Percentiles rank a stretch among this genome's conserved stretches.
These are phyloP conservation scores for Drosophila nr. fundita DNA, from an alignment of 2,888 invertebrate species.

Conservation along the genomic window DNA sequence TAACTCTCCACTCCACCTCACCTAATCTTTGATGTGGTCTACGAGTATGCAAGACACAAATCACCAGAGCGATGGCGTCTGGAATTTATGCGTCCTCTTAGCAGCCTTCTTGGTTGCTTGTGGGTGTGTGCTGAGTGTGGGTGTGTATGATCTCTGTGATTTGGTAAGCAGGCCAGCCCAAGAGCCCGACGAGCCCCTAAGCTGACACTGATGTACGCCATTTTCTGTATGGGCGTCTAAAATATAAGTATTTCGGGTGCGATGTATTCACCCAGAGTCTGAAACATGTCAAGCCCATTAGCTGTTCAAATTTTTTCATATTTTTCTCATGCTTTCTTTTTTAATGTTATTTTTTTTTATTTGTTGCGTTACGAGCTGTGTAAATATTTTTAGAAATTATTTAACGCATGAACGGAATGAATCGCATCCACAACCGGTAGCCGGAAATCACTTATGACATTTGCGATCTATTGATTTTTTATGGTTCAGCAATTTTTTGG, in stretches of 20 bases:
- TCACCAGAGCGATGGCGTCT: slow-evolving; percentile 66
- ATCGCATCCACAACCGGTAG: slow-evolving; percentile 65
- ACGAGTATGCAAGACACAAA: slow-evolving; percentile 67
- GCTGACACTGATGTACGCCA: slow-evolving; percentile 78
- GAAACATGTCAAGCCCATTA: slow-evolving; percentile 60
- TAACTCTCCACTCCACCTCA: background rate
- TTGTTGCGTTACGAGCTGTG: slow-evolving; percentile 54
- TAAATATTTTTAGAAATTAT: slow-evolving; percentile 79
- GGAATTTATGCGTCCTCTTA: slow-evolving; percentile 76
- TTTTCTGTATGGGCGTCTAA: slow-evolving; percentile 44
- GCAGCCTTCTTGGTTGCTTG: slow-evolving; percentile 25
- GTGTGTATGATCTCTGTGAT: slow-evolving; percentile 68
- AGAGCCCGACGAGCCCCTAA: slow-evolving; percentile 51
- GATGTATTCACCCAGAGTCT: slow-evolving; percentile 57
- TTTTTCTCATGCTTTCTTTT: slow-evolving; percentile 2
- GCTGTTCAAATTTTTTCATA: slow-evolving; percentile 40
- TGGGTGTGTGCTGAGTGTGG: slow-evolving; percentile 2
- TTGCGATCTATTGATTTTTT: slow-evolving; percentile 75
- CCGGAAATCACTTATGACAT: slow-evolving; percentile 80
- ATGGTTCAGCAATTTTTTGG: slow-evolving; percentile 65
- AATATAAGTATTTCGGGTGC: slow-evolving; percentile 24
- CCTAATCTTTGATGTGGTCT: slow-evolving; percentile 73
- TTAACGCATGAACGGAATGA: slow-evolving; percentile 73
- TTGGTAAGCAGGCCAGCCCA: slow-evolving; percentile 43
- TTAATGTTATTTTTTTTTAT: background rate